Base-by-base conservation (phyloP, 2,113 vertebrate species). In the Vidua chalybeata region DNA sequence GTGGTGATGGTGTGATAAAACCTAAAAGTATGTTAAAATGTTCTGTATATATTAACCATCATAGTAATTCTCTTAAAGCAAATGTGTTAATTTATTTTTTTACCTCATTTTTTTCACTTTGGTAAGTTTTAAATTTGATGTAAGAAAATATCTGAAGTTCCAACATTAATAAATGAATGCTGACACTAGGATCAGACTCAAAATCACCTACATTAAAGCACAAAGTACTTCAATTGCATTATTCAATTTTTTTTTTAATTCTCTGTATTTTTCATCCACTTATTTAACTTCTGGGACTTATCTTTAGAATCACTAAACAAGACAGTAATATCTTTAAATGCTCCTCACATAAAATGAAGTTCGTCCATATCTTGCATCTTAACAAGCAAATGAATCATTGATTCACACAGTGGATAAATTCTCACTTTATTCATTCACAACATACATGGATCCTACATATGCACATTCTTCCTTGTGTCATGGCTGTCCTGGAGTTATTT, bases 381-480 rank as follows among this genome's bases (percentile, higher is more conserved):
- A 37, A 49, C 22, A 78, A 19, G 31, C 26, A 81, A 77, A 76
- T 30, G 3, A 89, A 31, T 37, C 3, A 59, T 30, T 15, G 63
- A 37, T 78, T 85, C 41, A 82, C 26, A 68, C 2, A n/a, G 30
- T 84, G 54, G 33, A 75, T 27, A 75, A 89, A 67, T 37, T 58
- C 31, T 7, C 58, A 30, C 20, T 90, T 81, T 23, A 66, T 35
- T 79, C 1, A 48, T 39, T 82, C 48, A 51, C 19, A 71, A 35
- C 28, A 8, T 13, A 35, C 39, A 48, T 0, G 1, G 19, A 55
- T 68, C 46, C 51, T 63, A n/a, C 10, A 39, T 0, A 0, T 16
- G 30, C 45, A 46, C 22, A 7, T 61, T 64, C 9, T 24, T 79
- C n/a, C 35, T 82, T 56, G 39, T 0, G 0, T 18, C n/a, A 71